These are phyloP conservation scores for Typhlichthys subterraneus DNA, from an alignment of 2,797 vertebrate genomes.

Conservation along the genomic window DNA sequence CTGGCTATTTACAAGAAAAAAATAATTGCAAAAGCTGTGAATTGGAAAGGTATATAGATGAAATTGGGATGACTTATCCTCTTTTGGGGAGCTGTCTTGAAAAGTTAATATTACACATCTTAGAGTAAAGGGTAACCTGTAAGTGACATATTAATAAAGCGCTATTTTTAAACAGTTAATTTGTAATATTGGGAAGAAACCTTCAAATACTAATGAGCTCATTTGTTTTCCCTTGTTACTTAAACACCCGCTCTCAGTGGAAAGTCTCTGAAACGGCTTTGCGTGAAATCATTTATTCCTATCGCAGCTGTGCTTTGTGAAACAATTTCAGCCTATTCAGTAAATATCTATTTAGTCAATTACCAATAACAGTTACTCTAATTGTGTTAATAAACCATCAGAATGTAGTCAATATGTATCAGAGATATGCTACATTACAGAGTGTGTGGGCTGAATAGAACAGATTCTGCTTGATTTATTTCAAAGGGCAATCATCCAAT, in stretches of 20 bases:
- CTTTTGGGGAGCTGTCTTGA: conserved; percentile 29
- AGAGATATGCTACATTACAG: conserved; percentile 50
- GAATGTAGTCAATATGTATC: conserved; percentile 53
- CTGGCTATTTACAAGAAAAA: conserved; percentile 33
- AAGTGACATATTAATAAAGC: conserved; percentile 42
- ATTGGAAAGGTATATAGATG: conserved; percentile 5
- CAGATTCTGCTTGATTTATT: conserved; percentile 59
- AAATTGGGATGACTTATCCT: conserved; percentile 16
- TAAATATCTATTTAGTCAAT: conserved; percentile 51
- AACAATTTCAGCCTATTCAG: conserved; percentile 37
- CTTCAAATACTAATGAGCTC: conserved; percentile 63
- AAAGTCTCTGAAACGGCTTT: conserved; percentile 39
- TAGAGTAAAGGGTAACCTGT: conserved; percentile 31
- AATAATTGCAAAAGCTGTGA: conserved; percentile 11
- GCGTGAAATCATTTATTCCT: conserved; percentile 24
- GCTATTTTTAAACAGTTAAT: conserved; percentile 53
- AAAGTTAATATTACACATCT: conserved; percentile 6
- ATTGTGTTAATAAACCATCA: conserved; percentile 60
- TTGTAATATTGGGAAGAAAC: conserved; percentile 51
- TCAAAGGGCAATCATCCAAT: conserved; percentile 62
- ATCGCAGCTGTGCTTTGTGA: conserved; percentile 18
- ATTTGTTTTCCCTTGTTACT: conserved; percentile 44
- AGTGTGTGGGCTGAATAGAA: conserved; percentile 42
- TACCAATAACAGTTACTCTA: conserved; percentile 60
- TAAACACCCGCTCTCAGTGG: conserved; percentile 2